Conservation (phyloP, 2,888 invertebrate species). For the Eilema caniola region DNA sequence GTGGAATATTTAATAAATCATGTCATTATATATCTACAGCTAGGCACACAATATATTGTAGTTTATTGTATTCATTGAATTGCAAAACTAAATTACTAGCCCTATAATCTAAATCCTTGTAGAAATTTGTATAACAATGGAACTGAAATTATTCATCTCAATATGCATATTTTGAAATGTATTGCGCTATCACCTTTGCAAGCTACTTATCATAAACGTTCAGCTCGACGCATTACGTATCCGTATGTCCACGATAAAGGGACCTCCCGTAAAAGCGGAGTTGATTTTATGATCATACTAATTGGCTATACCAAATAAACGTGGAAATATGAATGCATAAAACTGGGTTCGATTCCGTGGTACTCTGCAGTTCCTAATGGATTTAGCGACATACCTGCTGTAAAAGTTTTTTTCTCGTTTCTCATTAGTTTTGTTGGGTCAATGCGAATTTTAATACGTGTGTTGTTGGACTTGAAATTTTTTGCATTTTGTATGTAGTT, state of each 20-base stretch:
- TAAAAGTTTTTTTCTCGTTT: constrained; percentile 42
- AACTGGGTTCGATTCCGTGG: constrained; percentile 49
- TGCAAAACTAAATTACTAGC: neutral
- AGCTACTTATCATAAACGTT: constrained; percentile 14
- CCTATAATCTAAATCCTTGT: constrained; percentile 1
- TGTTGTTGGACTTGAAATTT: constrained; percentile 35
- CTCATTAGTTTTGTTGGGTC: constrained; percentile 45
- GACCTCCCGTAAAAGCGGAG: constrained; percentile 72
- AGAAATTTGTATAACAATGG: neutral
- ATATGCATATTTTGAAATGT: constrained; percentile 6
- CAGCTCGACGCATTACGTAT: constrained; percentile 42
- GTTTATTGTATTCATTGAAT: neutral
- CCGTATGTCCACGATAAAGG: constrained; percentile 54
- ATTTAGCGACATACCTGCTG: constrained; percentile 55
- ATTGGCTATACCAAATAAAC: constrained; percentile 80
- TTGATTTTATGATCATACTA: constrained; percentile 75
- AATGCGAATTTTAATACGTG: constrained; percentile 40
- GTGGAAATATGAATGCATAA: constrained; percentile 71
- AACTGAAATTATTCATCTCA: neutral
- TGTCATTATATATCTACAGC: neutral
- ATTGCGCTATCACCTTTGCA: constrained; percentile 14
- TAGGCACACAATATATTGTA: neutral
- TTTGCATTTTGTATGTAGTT: constrained; percentile 21
- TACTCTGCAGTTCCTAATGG: constrained; percentile 55
- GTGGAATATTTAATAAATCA: neutral